Conservation (phyloP, 2,797 vertebrate species). For the Leptodactylus fallax region DNA sequence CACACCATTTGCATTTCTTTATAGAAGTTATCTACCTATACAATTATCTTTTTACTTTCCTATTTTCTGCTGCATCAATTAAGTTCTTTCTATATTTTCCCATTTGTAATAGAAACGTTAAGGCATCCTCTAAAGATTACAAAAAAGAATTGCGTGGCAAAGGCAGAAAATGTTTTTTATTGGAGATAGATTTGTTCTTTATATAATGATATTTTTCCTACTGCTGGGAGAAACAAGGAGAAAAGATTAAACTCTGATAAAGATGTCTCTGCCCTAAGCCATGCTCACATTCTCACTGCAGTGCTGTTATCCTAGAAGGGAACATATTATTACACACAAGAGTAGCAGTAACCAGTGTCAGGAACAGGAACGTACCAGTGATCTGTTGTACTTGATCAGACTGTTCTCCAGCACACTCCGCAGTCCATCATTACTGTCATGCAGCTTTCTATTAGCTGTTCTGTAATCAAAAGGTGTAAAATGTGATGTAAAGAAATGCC, state of each 20-base stretch:
- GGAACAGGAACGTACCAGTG: constrained; percentile 73
- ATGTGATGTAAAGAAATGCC: not conserved
- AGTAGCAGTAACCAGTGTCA: not conserved
- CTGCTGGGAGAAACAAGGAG: not conserved
- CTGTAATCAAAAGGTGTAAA: constrained; percentile 71
- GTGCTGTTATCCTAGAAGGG: constrained; percentile 29
- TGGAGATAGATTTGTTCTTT: not conserved
- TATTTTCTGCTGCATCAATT: too few relatives aligned
- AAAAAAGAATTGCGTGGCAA: not conserved
- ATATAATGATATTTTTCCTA: not conserved
- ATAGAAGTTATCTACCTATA: too few relatives aligned
- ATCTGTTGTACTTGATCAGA: constrained; percentile 80
- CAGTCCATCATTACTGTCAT: constrained; percentile 93
- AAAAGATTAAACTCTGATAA: constrained; percentile 29
- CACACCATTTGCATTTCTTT: too few relatives aligned
- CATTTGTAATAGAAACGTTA: not conserved
- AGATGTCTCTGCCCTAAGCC: constrained; percentile 14
- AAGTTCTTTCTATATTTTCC: constrained; percentile 8
- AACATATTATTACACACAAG: constrained; percentile 48
- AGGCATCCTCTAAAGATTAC: not conserved
- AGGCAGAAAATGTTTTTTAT: not conserved
- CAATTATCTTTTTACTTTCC: too few relatives aligned
- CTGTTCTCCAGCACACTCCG: constrained; percentile 85
- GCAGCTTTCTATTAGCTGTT: constrained; percentile 92
- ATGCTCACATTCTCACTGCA: not conserved